Base-by-base conservation (phyloP, 2,888 invertebrate genomes). In the Scaptomyza parva region DNA sequence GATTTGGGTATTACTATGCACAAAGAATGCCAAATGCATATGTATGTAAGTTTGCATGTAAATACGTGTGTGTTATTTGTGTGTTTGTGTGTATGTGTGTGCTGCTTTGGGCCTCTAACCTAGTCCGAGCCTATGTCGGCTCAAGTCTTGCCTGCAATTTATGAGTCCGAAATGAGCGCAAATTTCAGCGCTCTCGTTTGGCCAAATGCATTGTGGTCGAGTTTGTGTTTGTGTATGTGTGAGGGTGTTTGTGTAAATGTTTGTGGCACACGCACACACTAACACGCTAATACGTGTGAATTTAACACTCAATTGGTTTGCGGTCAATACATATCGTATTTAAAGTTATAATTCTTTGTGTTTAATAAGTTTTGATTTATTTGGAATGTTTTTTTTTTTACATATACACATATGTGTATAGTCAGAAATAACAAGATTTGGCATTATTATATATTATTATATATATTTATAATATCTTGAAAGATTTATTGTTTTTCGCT, bases 131-230 rank as follows among this genome's bases (percentile, higher is more conserved):
- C 41, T 45, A 51, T 63, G 62, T 72, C 64, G 47, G 51, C 39
- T 40, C 22, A 24, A 18, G 65, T 70, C 58, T 77, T 70, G 81
- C 37, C 55, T 40, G 69, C 85, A 80, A 83, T 86, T 82, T 86
- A 86, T 86, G 84, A 64, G 75, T 61, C 66, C 62, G 60, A 74
- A 86, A 77, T 79, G 72, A 86, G 80, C 65, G 73, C 69, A 64
- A 75, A 64, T 62, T 78, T 76, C 51, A 61, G 50, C 51, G 62
- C 44, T 58, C 45, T 53, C 28, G 48, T 35, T 20, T 40, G 20
- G 20, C 28, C 37, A 37, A 17, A 8, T 35, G 12, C 30, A n/a
- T 11, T 40, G 45, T 41, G 12, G 12, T 1, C 11, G 6, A 20
- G 8, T n/a, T n/a, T n/a, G n/a, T 40, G 65, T 57, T 14, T 35